Conservation (phyloP, 2,113 vertebrate genomes). For the Sus scrofa region DNA sequence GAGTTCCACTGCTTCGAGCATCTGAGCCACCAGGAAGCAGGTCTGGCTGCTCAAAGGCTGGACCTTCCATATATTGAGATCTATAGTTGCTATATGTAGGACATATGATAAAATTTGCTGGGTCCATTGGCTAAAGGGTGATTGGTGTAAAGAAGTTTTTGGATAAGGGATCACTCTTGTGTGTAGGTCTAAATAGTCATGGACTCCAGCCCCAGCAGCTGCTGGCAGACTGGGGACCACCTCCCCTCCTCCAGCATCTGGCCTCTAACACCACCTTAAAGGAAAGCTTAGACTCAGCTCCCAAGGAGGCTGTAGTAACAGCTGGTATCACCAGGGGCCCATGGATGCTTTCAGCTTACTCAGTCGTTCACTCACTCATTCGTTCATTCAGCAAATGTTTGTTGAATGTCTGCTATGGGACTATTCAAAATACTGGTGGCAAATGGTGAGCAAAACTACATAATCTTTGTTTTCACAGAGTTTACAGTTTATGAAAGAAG, state of each 20-base stretch:
- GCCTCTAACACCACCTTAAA: neutral
- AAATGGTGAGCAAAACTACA: neutral
- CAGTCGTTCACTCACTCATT: neutral
- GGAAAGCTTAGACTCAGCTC: neutral
- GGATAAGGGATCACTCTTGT: neutral
- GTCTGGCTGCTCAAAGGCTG: neutral
- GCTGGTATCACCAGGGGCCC: neutral
- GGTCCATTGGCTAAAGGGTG: neutral
- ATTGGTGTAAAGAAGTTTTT: neutral
- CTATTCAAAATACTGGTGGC: neutral
- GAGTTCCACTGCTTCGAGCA: neutral
- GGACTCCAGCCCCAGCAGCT: neutral
- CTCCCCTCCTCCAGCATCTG: neutral
- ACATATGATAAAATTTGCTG: neutral
- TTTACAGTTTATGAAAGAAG: neutral
- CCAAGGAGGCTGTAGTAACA: neutral
- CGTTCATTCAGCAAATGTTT: neutral
- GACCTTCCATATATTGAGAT: neutral
- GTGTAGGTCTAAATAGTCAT: rapidly evolving
- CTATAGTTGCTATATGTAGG: neutral
- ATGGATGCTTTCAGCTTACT: neutral
- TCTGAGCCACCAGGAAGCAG: neutral
- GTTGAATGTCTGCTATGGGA: neutral
- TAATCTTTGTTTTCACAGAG: neutral
- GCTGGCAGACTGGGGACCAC: neutral